Evolutionary conservation across 2,888 invertebrate species (phyloP).

Genomic region (Euphydryas editha): DNA sequence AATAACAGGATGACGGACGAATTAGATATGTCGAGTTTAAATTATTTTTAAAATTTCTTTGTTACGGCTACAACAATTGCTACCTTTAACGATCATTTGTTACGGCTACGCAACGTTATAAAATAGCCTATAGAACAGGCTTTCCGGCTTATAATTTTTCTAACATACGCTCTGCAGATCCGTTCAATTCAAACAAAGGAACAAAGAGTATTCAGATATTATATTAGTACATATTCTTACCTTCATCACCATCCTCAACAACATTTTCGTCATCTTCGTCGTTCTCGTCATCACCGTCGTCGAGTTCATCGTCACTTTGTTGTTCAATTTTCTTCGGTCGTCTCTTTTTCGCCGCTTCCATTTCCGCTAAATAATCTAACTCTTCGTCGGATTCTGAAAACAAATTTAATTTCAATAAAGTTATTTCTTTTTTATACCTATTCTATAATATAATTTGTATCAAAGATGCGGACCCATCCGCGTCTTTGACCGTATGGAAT

Average conservation of each 20-base stretch:
- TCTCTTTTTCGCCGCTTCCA: constrained; percentile 70
- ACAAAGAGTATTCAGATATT: background rate
- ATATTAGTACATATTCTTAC: background rate
- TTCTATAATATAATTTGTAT: no score
- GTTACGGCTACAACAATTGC: background rate
- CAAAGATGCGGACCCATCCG: no score
- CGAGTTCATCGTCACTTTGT: constrained; percentile 53
- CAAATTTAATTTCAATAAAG: constrained; percentile 4
- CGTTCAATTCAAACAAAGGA: no score
- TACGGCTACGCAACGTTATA: no score
- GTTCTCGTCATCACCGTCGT: constrained; percentile 63
- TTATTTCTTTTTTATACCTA: background rate
- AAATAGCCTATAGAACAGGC: no score
- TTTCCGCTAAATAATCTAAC: constrained; percentile 87
- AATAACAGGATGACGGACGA: no score
- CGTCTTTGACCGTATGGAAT: no score
- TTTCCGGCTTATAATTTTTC: no score
- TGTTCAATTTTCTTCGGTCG: constrained; percentile 61
- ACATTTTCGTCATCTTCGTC: constrained; percentile 62
- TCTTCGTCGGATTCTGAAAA: constrained; percentile 74
- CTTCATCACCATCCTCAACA: constrained; percentile 54
- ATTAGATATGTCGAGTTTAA: no score
- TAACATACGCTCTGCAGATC: no score
- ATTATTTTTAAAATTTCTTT: no score
- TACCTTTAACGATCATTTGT: background rate